These are phyloP conservation scores for Drosophila ezoana DNA, from an alignment of 2,888 invertebrate species.

Conservation along the genomic window DNA sequence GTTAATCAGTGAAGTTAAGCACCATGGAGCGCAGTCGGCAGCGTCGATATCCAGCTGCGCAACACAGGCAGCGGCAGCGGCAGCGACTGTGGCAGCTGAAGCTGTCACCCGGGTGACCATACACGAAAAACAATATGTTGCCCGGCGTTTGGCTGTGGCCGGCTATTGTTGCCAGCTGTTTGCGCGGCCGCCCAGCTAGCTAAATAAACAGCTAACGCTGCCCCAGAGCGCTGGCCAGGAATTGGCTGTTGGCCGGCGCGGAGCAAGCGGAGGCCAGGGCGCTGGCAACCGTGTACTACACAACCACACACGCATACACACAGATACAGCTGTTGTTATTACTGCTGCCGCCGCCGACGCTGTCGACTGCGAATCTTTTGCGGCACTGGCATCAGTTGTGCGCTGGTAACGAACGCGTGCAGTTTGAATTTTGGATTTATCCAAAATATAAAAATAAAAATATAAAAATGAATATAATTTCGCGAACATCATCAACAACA, in stretches of 20 bases:
- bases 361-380: constrained; percentile 54
- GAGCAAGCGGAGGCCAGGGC: no score
- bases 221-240: constrained; percentile 26
- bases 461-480: constrained; percentile 4
- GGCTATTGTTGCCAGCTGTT: constrained; percentile 41
- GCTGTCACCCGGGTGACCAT: constrained; percentile 33
- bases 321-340: constrained; percentile 31
- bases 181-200: constrained; percentile 24
- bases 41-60: constrained; percentile 60
- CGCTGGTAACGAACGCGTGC: constrained; percentile 78
- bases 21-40: constrained; percentile 31
- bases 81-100: not conserved
- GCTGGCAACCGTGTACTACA: constrained; percentile 8
- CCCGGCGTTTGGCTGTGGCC: constrained; percentile 42
- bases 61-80: constrained; percentile 39
- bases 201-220: constrained; percentile 49
- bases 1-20: constrained; percentile 74
- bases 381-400: constrained; percentile 75
- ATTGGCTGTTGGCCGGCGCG: constrained; percentile 17
- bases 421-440: constrained; percentile 65
- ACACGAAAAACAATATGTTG: not conserved
- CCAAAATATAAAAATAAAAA: constrained; percentile 13
- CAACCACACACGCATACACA: constrained; percentile 15
- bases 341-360: constrained; percentile 37
- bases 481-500: constrained; percentile 1